These are phyloP conservation scores for Serripes groenlandicus DNA, from an alignment of 2,888 invertebrate genomes.

Conservation along the genomic window DNA sequence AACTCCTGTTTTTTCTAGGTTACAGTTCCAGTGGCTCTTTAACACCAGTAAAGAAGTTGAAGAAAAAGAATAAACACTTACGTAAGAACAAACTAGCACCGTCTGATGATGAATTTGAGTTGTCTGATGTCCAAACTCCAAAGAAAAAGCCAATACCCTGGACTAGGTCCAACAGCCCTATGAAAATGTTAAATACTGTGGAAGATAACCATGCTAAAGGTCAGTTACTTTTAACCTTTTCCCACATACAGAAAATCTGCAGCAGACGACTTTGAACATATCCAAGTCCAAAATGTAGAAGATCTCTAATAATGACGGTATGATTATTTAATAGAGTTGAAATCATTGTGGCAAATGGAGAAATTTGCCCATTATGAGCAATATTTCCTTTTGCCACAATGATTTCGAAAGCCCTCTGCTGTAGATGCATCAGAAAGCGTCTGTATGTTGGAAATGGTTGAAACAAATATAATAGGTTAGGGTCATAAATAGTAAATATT, in stretches of 20 bases:
- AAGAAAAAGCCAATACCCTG: slow-evolving; percentile 49
- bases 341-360: slow-evolving; percentile 3
- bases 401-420: not conserved
- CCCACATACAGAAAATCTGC: not conserved
- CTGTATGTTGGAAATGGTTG: too few relatives aligned
- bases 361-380: not conserved
- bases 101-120: slow-evolving; percentile 72
- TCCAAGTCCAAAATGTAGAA: too few relatives aligned
- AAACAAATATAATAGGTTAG: too few relatives aligned
- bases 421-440: too few relatives aligned
- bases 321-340: too few relatives aligned
- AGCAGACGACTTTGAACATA: not conserved
- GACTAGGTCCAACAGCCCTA: slow-evolving; percentile 42
- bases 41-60: slow-evolving; percentile 62
- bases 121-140: slow-evolving; percentile 55
- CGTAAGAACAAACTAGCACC: slow-evolving; percentile 72
- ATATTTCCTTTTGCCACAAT: slow-evolving; percentile 2
- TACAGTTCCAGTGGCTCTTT: slow-evolving; percentile 15
- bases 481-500: too few relatives aligned
- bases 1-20: not conserved
- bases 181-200: slow-evolving; percentile 40
- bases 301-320: too few relatives aligned
- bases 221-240: not conserved
- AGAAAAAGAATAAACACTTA: slow-evolving; percentile 70
- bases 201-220: not conserved